Evolutionary conservation across 1,140 invertebrate species (phyloP).

Genomic region (Platyscapa corneri): DNA sequence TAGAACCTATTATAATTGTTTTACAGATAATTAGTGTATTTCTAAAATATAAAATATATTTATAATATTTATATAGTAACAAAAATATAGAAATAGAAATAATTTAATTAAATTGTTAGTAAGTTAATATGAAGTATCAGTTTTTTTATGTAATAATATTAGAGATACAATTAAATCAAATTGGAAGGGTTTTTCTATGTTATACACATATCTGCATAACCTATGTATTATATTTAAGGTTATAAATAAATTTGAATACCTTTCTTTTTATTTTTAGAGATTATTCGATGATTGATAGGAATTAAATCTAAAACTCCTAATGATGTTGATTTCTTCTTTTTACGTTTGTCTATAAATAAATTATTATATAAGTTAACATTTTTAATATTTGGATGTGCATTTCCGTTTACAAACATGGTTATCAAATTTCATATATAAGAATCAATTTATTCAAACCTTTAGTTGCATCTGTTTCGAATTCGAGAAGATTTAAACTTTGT

Average conservation of each 20-base stretch:
- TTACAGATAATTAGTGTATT: neutral
- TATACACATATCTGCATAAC: too few relatives aligned
- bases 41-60: neutral
- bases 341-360: constrained; percentile 54
- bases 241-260: constrained; percentile 45
- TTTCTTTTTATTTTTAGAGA: constrained; percentile 57
- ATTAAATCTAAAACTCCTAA: constrained; percentile 62
- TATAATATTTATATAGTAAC: neutral
- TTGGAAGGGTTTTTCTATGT: too few relatives aligned
- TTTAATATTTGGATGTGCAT: too few relatives aligned
- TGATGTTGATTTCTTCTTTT: constrained; percentile 56
- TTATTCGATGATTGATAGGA: constrained; percentile 60
- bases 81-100: too few relatives aligned
- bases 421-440: neutral
- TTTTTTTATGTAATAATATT: neutral
- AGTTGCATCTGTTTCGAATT: constrained; percentile 56
- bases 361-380: too few relatives aligned
- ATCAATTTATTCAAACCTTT: constrained; percentile 54
- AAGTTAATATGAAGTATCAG: too few relatives aligned
- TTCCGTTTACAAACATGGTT: too few relatives aligned
- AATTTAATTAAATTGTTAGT: too few relatives aligned
- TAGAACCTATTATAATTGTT: constrained; percentile 44
- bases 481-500: constrained; percentile 66
- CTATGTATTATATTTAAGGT: too few relatives aligned
- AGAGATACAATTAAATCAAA: neutral